Evolutionary conservation across 2,888 invertebrate species (phyloP).

Genomic region (Ennomos quercinarius): DNA sequence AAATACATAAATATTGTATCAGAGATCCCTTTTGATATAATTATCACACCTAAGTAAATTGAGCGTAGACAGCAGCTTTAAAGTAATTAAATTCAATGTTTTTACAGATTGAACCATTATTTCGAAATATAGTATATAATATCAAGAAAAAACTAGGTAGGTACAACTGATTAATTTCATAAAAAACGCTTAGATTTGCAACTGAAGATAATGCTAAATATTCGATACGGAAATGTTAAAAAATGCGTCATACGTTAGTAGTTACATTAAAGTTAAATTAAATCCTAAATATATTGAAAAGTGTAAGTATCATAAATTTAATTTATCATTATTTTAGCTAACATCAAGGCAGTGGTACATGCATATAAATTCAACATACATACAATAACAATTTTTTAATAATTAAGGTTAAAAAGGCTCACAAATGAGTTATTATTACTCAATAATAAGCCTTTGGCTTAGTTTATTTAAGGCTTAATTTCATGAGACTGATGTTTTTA

Average conservation of each 20-base stretch:
- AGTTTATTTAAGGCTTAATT: slow-evolving; percentile 47
- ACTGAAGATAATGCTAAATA: slow-evolving; percentile 8
- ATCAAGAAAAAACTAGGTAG: no score
- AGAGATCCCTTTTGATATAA: slow-evolving; percentile 14
- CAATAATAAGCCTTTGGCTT: slow-evolving; percentile 37
- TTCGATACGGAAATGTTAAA: slow-evolving; percentile 33
- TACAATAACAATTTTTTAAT: slow-evolving; percentile 54
- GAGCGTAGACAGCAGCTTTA: slow-evolving; percentile 51
- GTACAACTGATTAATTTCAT: no score
- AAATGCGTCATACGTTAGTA: slow-evolving; percentile 36
- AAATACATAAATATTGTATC: slow-evolving; percentile 10
- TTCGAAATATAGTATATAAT: no score
- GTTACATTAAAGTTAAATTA: slow-evolving; percentile 13
- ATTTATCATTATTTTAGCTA: slow-evolving; percentile 63
- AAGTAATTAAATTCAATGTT: slow-evolving; percentile 31
- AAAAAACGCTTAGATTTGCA: neutral
- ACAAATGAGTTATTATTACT: slow-evolving; percentile 25
- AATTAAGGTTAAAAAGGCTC: slow-evolving; percentile 49
- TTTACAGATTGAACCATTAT: no score
- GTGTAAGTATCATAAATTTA: slow-evolving; percentile 56
- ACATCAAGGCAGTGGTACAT: slow-evolving; percentile 77
- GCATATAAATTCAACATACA: slow-evolving; percentile 61
- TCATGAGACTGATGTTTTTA: slow-evolving; percentile 31
- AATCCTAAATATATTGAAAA: slow-evolving; percentile 50
- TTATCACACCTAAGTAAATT: slow-evolving; percentile 36